phyloP scores from a whole-genome alignment of 2,797 vertebrate genomes.

The Aythya fuligula region DNA sequence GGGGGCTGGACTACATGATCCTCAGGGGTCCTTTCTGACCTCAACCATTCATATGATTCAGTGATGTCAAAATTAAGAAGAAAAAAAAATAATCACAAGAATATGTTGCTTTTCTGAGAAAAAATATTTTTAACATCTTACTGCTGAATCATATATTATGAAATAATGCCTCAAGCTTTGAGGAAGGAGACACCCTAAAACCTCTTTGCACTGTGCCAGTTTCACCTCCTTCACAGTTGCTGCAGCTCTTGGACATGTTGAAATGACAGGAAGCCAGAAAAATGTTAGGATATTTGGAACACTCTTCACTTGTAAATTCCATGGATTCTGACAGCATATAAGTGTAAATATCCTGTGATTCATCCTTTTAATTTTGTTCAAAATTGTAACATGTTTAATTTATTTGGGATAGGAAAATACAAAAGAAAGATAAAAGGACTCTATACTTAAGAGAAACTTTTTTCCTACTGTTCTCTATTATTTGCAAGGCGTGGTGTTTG shows the following conservation, averaged over 20 bases:
- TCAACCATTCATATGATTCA: neutral
- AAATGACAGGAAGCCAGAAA: constrained; percentile 53
- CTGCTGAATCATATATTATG: constrained; percentile 4
- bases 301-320: constrained; percentile 41
- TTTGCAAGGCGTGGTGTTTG: neutral
- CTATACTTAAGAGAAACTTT: neutral
- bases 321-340: constrained; percentile 18
- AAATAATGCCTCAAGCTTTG: constrained; percentile 32
- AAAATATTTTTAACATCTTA: neutral
- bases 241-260: constrained; percentile 23
- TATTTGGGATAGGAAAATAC: neutral
- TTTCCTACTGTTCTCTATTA: neutral
- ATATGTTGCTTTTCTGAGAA: neutral
- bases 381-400: neutral
- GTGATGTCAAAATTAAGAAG: neutral
- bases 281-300: constrained; percentile 40
- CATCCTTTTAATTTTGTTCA: constrained; percentile 3
- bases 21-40: neutral
- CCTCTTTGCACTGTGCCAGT: neutral
- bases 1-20: neutral
- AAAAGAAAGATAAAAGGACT: neutral
- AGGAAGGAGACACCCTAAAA: constrained; percentile 27
- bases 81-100: neutral
- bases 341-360: constrained; percentile 45
- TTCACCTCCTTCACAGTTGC: constrained; percentile 38